These are phyloP conservation scores for Eumacrocentrus americanus DNA, from an alignment of 2,888 invertebrate species.

Conservation along the genomic window DNA sequence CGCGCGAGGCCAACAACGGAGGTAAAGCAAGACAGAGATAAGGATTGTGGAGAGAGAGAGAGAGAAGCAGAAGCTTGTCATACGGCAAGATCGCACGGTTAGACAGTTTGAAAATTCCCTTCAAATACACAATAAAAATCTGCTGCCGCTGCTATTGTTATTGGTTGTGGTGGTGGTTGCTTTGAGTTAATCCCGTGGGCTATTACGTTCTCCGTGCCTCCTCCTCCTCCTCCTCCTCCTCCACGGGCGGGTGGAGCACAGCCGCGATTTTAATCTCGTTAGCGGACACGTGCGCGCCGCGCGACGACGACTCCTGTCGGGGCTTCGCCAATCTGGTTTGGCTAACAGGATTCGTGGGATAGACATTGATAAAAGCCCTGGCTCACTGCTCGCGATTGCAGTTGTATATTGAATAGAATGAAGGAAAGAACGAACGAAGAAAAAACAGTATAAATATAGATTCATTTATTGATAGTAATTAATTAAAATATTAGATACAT, in stretches of 20 bases:
- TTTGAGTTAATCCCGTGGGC: constrained; percentile 29
- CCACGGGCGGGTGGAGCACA: constrained; percentile 57
- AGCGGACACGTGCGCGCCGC: constrained; percentile 69
- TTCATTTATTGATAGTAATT: no score
- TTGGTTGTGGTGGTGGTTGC: not conserved
- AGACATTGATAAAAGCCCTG: constrained; percentile 44
- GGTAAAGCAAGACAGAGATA: constrained; percentile 10
- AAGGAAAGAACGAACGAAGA: no score
- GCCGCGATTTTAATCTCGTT: constrained; percentile 72
- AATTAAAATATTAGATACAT: no score
- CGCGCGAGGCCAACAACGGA: constrained; percentile 7
- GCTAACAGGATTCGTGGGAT: constrained; percentile 74
- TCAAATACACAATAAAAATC: not conserved
- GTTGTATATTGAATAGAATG: no score
- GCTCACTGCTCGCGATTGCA: constrained; percentile 42
- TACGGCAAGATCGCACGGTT: not conserved
- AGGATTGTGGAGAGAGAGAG: constrained; percentile 15
- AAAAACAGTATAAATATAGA: no score
- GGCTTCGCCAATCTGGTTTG: constrained; percentile 82
- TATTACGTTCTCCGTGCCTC: constrained; percentile 70
- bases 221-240: constrained; percentile 67
- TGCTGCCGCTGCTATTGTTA: no score
- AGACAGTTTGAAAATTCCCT: not conserved
- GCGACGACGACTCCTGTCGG: constrained; percentile 60
- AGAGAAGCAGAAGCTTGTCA: constrained; percentile 15